Base-by-base conservation (phyloP, 2,113 vertebrate genomes). In the Passer domesticus region DNA sequence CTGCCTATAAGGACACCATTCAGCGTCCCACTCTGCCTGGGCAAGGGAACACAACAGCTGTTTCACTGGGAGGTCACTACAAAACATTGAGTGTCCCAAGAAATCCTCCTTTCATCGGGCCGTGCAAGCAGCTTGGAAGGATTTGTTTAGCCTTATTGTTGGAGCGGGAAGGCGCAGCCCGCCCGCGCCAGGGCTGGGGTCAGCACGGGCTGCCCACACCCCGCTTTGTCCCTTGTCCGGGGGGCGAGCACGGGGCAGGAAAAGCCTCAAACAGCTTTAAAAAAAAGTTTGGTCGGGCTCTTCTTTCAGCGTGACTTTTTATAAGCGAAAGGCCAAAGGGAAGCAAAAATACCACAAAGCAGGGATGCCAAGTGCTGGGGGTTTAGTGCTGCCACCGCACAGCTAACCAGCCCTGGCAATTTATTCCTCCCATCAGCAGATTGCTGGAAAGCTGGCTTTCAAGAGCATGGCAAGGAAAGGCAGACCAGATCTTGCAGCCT, bases 31-130 rank as follows among this genome's bases (percentile, higher is more conserved):
- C 97, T 96, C 64, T 83, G 94, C 94, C 77, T 46, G 94, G 93
- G 94, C 89, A 97, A 97, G 96, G 97, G 97, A 97, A 97, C 95
- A 97, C 96, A 93, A 87, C 92, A 98, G 97, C 96, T 97, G 98
- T 97, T 97, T 97, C 96, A 97, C 74, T 50, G 94, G 47, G 94
- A 96, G 92, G 83, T 94, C 95, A 93, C 94, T 94, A 96, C 94
- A 97, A 97, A 97, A 97, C 96, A 96, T 50, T 95, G 95, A 97
- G 97, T 97, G 95, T 92, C 96, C 92, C 86, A 94, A 97, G 97
- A 98, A 98, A 97, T 43, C 82, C 88, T 96, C 75, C 94, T 97
- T 98, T 98, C 97, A 98, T 97, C 52, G 18, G 86, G 69, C 87
- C 90, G 58, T 80, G 83, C 91, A 95, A 95, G 93, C 95, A 95